Evolutionary conservation across 2,797 vertebrate genomes (phyloP).

Genomic region (Thaleichthys pacificus): DNA sequence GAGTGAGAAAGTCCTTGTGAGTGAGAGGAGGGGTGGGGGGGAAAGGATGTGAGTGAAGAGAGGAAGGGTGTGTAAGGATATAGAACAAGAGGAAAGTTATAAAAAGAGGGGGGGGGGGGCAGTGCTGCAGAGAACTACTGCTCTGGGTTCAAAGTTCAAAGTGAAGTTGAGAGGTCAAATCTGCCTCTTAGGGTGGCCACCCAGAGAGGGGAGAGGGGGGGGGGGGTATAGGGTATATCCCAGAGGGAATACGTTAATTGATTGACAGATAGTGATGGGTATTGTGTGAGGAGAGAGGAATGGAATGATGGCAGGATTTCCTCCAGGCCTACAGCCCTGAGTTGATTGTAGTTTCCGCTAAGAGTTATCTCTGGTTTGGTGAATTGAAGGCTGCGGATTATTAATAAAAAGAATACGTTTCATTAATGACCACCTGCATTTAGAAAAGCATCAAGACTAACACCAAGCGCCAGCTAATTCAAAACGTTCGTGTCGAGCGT

Average conservation of each 20-base stretch:
- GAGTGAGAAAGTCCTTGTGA: no score
- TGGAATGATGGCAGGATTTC: no score
- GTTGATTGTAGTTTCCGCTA: no score
- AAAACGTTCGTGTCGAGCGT: constrained; percentile 8
- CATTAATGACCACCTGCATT: no score
- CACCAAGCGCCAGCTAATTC: no score
- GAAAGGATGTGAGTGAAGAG: constrained; percentile 40
- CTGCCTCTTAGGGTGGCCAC: constrained; percentile 50
- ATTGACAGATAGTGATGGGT: constrained; percentile 1
- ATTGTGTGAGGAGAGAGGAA: background rate
- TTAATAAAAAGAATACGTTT: no score
- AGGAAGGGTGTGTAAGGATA: background rate
- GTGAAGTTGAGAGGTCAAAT: constrained; percentile 67
- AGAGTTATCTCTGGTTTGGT: no score
- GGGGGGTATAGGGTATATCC: background rate
- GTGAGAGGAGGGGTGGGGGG: background rate
- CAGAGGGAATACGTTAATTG: constrained; percentile 12
- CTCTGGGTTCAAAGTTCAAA: constrained; percentile 66
- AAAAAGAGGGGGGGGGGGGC: constrained; percentile 49
- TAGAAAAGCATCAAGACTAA: no score
- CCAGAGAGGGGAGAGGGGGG: constrained; percentile 41
- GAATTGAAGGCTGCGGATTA: no score
- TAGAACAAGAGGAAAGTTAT: background rate
- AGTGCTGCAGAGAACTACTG: constrained; percentile 52
- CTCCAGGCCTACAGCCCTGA: no score